Conservation (phyloP, 2,888 invertebrate species). For the Ashinkailepas kermadecensis region DNA sequence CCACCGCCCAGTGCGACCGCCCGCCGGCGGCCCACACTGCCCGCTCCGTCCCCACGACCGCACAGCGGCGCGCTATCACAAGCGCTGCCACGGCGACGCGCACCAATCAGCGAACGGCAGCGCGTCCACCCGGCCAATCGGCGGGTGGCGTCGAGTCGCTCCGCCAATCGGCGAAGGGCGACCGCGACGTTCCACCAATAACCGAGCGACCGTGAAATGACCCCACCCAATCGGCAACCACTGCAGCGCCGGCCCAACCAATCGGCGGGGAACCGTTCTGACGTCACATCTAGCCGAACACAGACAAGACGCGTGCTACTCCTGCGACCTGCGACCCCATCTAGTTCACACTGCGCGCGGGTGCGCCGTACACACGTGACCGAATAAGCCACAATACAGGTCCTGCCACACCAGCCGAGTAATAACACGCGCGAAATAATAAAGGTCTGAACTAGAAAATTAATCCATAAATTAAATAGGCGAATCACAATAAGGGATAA, state of each 20-base stretch:
- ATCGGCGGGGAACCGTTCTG: too few relatives aligned
- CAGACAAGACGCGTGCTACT: too few relatives aligned
- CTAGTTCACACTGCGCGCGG: too few relatives aligned
- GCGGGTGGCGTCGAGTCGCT: neutral
- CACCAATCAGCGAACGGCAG: too few relatives aligned
- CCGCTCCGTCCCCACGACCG: neutral
- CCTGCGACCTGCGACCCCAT: too few relatives aligned
- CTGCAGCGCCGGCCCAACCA: too few relatives aligned
- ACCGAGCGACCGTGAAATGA: neutral
- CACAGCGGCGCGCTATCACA: neutral
- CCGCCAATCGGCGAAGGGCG: neutral
- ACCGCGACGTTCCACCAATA: neutral
- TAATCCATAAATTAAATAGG: constrained; percentile 11
- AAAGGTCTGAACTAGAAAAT: constrained; percentile 20
- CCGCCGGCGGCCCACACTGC: too few relatives aligned
- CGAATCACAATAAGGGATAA: constrained; percentile 17
- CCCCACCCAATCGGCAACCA: neutral
- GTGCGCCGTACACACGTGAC: neutral
- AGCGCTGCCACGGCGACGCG: neutral
- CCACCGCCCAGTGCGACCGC: too few relatives aligned
- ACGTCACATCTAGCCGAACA: too few relatives aligned
- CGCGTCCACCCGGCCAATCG: neutral
- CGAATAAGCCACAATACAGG: neutral
- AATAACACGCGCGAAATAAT: neutral
- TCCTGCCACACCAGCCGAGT: neutral